Evolutionary conservation across 2,888 invertebrate species (phyloP).

Genomic region (Drosophila longiperda): DNA sequence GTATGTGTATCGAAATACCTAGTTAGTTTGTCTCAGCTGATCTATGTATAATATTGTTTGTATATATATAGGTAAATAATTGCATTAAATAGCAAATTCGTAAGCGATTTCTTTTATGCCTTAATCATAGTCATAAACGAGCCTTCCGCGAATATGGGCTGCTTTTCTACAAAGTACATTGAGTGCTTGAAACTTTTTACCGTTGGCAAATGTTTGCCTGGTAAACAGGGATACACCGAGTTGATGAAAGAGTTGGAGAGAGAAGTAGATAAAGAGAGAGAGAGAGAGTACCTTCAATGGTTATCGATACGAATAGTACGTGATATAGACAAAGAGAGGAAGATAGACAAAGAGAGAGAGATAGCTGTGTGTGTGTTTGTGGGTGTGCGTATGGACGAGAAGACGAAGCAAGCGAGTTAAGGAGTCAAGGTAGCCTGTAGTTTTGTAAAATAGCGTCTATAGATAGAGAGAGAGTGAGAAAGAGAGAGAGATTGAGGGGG

Average conservation of each 20-base stretch:
- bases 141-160: slow-evolving; percentile 20
- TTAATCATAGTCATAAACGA: slow-evolving; percentile 41
- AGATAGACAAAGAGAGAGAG: neutral
- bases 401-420: slow-evolving; percentile 1
- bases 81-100: slow-evolving; percentile 80
- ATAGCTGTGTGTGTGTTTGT: no score
- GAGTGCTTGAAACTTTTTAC: slow-evolving; percentile 45
- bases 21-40: slow-evolving; percentile 48
- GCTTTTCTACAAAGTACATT: slow-evolving; percentile 16
- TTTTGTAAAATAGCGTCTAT: slow-evolving; percentile 2
- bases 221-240: neutral
- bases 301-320: neutral
- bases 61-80: slow-evolving; percentile 71
- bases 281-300: neutral
- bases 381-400: neutral
- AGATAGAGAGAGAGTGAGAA: slow-evolving; percentile 3
- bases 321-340: neutral
- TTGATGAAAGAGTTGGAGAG: slow-evolving; percentile 12
- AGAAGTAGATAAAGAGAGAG: slow-evolving; percentile 1
- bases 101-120: slow-evolving; percentile 76
- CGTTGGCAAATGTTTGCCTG: slow-evolving; percentile 34
- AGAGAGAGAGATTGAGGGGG: slow-evolving; percentile 18
- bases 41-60: slow-evolving; percentile 40
- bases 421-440: slow-evolving; percentile 14
- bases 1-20: slow-evolving; percentile 38